These are phyloP conservation scores for Drosophila ananassae DNA, from an alignment of 1,140 invertebrate species.

Conservation along the genomic window DNA sequence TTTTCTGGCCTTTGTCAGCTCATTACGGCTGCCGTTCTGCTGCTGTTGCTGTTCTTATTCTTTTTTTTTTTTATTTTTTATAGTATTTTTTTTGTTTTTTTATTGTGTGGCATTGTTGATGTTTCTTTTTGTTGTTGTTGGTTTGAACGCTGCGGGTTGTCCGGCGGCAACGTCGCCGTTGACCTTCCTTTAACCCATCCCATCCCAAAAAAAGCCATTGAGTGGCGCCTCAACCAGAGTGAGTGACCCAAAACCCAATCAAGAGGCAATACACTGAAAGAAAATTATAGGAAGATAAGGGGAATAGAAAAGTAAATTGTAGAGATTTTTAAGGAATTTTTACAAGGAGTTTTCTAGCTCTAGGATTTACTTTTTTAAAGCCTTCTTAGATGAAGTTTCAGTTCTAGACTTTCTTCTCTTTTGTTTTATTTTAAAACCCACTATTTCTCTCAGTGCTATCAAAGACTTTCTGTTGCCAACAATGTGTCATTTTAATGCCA, in stretches of 20 bases:
- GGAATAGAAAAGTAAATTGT: no score
- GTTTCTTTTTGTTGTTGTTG: slow-evolving; percentile 21
- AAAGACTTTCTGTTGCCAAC: slow-evolving; percentile 12
- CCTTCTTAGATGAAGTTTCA: not conserved
- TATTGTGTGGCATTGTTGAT: slow-evolving; percentile 7
- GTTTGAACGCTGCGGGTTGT: slow-evolving; percentile 37
- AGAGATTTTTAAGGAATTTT: no score
- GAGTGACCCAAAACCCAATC: slow-evolving; percentile 34
- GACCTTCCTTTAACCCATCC: slow-evolving; percentile 33
- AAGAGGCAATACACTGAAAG: slow-evolving; percentile 1
- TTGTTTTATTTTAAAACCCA: not conserved
- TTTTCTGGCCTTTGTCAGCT: slow-evolving; percentile 41
- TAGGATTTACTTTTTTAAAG: not conserved
- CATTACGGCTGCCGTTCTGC: slow-evolving; percentile 43
- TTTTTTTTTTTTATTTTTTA: not conserved
- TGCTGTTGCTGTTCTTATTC: slow-evolving; percentile 16
- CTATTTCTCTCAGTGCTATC: slow-evolving; percentile 4
- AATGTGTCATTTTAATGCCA: slow-evolving; percentile 78
- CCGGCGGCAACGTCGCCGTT: slow-evolving; percentile 26
- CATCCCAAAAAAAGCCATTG: slow-evolving; percentile 20
- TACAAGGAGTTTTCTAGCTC: no score
- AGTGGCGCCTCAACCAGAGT: slow-evolving; percentile 40
- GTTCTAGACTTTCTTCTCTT: not conserved
- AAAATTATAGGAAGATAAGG: not conserved
- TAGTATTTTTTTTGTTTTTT: not conserved